phyloP scores from a whole-genome alignment of 2,797 vertebrate species.

The Enteromius radiatus region DNA sequence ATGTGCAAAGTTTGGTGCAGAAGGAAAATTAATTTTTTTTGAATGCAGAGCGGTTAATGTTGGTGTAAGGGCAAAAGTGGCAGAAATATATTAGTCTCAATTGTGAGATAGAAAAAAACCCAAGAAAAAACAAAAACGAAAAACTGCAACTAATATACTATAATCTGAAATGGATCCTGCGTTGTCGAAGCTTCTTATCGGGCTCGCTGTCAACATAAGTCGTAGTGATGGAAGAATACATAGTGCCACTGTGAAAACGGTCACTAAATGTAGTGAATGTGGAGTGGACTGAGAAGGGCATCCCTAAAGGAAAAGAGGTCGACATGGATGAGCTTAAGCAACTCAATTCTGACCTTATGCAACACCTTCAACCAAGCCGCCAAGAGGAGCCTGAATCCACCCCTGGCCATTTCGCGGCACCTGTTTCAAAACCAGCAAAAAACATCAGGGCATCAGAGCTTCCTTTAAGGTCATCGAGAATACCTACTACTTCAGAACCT shows the following conservation, averaged over 20 bases:
- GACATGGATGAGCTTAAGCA: slow-evolving; percentile 66
- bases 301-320: slow-evolving; percentile 84
- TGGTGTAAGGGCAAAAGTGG: neutral
- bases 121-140: too few species aligned
- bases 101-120: too few species aligned
- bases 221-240: slow-evolving; percentile 86
- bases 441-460: slow-evolving; percentile 74
- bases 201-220: slow-evolving; percentile 74
- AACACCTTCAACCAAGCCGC: slow-evolving; percentile 61
- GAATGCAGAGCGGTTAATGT: slow-evolving; percentile 63
- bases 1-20: too few species aligned
- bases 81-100: neutral
- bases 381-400: slow-evolving; percentile 11
- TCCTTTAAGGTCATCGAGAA: slow-evolving; percentile 84
- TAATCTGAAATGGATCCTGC: slow-evolving; percentile 67
- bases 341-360: slow-evolving; percentile 76
- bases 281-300: slow-evolving; percentile 85
- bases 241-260: slow-evolving; percentile 77
- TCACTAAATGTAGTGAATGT: slow-evolving; percentile 76
- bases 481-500: slow-evolving; percentile 81
- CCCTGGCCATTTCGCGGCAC: neutral
- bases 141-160: neutral
- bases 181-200: slow-evolving; percentile 67
- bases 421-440: slow-evolving; percentile 57
- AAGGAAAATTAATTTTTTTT: too few species aligned